Base-by-base conservation (phyloP, 2,888 invertebrate genomes). In the Agrochola lychnidis region DNA sequence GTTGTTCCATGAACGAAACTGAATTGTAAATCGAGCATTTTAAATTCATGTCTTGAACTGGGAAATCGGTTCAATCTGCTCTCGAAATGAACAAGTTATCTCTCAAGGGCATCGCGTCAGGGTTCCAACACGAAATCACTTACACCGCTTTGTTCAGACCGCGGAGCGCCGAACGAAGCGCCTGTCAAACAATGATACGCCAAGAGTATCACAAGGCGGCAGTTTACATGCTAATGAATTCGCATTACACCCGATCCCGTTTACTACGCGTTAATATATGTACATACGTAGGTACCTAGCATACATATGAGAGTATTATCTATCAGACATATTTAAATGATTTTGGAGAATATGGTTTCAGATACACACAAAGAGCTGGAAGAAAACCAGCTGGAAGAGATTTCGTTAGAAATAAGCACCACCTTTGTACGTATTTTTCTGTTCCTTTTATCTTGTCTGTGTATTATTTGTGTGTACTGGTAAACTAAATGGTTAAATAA, bases 31-130 rank as follows among this genome's bases (percentile, higher is more conserved):
- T 90, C 83, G 85, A 86, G 85, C 87, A 85, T 89, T 93, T 91
- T 90, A 90, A 91, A 93, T 93, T 93, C 92, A 90, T 84, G 89
- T 92, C 93, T 92, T 92, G 91, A 91, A 90, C 89, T 79, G 72
- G 82, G 84, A 84, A 89, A 91, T 89, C 84, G 88, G 86, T 91
- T 89, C 90, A 91, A 91, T 91, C 90, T 89, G 90, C 89, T 90
- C 87, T 85, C 86, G 88, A 89, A 91, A 92, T 89, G 91, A 90
- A 90, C 89, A 87, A 90, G 90, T 90, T 92, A 91, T 91, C 91
- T 92, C 89, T 84, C 90, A 90, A 91, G 91, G 91, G 88, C 87
- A 91, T 90, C 89, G 80, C 86, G 88, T 89, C 88, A 86, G 86
- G 87, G 89, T 84, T 87, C 86, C 82, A 89, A 89, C 91, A 91